These are phyloP conservation scores for Parotocinclus haroldoi DNA, from an alignment of 2,797 vertebrate species.

Conservation along the genomic window DNA sequence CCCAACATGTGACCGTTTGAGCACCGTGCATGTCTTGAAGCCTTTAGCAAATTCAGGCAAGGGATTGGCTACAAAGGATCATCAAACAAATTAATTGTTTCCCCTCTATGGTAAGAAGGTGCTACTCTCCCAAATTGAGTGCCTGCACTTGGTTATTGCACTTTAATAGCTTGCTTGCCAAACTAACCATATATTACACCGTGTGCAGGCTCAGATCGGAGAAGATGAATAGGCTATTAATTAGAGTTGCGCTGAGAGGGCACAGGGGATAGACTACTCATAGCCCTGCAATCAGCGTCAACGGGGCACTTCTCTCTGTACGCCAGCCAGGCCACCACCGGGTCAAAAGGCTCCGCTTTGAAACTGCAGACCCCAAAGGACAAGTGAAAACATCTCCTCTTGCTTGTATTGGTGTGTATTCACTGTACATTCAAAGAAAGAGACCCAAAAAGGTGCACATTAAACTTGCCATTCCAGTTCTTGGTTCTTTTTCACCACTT, in stretches of 20 bases:
- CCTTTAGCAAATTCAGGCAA: slow-evolving; percentile 54
- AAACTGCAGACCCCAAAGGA: slow-evolving; percentile 23
- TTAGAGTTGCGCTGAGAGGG: slow-evolving; percentile 83
- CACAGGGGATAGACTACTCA: slow-evolving; percentile 83
- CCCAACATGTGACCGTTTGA: slow-evolving; percentile 53
- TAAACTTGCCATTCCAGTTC: no score
- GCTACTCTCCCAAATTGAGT: slow-evolving; percentile 82
- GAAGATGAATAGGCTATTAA: slow-evolving; percentile 87
- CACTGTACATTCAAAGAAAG: no score
- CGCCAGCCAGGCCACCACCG: slow-evolving; percentile 66
- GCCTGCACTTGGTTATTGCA: slow-evolving; percentile 83
- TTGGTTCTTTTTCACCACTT: no score
- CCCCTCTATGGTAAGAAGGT: slow-evolving; percentile 82
- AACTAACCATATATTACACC: slow-evolving; percentile 85
- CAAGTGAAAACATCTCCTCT: slow-evolving; percentile 21
- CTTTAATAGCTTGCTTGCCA: slow-evolving; percentile 85
- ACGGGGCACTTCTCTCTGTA: slow-evolving; percentile 70
- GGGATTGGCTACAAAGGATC: slow-evolving; percentile 77
- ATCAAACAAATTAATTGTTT: slow-evolving; percentile 83
- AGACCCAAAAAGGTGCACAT: no score
- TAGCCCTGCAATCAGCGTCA: slow-evolving; percentile 79
- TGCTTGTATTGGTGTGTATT: not conserved
- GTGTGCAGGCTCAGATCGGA: slow-evolving; percentile 82
- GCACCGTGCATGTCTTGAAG: not conserved
- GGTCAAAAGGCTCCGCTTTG: slow-evolving; percentile 63